phyloP scores from a whole-genome alignment of 2,797 vertebrate genomes.

The Eidolon dupreanum region DNA sequence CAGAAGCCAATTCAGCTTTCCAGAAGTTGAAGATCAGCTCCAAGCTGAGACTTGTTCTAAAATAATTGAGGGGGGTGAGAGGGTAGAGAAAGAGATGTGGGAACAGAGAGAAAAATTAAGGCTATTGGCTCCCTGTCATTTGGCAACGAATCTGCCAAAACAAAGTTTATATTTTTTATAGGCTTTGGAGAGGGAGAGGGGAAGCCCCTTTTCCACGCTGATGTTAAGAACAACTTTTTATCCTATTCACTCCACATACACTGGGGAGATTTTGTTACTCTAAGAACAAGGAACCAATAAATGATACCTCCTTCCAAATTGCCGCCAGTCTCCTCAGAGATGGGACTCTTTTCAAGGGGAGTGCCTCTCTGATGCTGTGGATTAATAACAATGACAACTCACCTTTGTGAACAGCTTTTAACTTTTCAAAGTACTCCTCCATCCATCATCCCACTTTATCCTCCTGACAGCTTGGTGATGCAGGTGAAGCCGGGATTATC shows the following conservation, averaged over 20 bases:
- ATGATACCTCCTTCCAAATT: neutral
- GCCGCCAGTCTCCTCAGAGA: constrained; percentile 2
- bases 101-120: neutral
- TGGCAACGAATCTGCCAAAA: neutral
- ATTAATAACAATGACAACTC: constrained; percentile 65
- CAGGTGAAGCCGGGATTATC: constrained; percentile 41
- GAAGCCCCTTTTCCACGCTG: neutral
- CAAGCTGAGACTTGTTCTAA: constrained; percentile 58
- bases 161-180: neutral
- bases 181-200: neutral
- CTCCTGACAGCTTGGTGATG: constrained; percentile 46
- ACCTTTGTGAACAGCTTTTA: constrained; percentile 62
- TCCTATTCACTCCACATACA: neutral
- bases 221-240: constrained; percentile 41
- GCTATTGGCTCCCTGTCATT: neutral
- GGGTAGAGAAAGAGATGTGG: neutral
- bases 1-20: constrained; percentile 1
- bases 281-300: constrained; percentile 1
- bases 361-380: constrained; percentile 27
- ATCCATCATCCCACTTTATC: constrained; percentile 59
- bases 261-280: neutral
- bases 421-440: constrained; percentile 64
- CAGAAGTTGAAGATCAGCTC: constrained; percentile 27
- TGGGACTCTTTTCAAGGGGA: neutral
- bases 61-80: neutral